These are phyloP conservation scores for Thinocorus orbignyianus DNA, from an alignment of 2,113 vertebrate genomes.

Conservation along the genomic window DNA sequence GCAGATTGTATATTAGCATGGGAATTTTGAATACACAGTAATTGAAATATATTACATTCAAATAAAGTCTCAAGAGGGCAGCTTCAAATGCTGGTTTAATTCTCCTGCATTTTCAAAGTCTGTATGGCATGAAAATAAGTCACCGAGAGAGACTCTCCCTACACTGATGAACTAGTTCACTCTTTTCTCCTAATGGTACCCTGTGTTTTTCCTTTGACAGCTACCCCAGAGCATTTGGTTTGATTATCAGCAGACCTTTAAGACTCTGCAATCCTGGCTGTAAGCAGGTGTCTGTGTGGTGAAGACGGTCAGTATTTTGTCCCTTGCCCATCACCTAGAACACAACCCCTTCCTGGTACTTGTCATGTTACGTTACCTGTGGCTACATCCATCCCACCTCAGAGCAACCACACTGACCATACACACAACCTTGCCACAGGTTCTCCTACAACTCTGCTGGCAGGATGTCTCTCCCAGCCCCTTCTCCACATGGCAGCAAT, in stretches of 20 bases:
- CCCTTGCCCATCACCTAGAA: background rate
- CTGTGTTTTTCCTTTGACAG: background rate
- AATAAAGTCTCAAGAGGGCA: conserved; percentile 19
- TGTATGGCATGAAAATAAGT: background rate
- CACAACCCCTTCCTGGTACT: background rate
- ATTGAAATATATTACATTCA: conserved; percentile 19
- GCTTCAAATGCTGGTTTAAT: conserved; percentile 17
- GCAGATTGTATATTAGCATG: conserved; percentile 31
- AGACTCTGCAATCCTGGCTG: background rate
- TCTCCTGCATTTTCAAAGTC: background rate
- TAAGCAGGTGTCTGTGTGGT: background rate
- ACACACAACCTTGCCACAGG: background rate
- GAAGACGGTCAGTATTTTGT: background rate
- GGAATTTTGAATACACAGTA: conserved; percentile 55
- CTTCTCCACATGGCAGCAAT: background rate
- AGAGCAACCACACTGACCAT: fast-evolving
- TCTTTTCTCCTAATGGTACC: background rate
- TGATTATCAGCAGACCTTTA: background rate
- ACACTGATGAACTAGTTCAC: background rate
- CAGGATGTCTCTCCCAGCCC: background rate
- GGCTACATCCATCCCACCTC: background rate
- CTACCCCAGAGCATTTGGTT: background rate
- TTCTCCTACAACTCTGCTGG: background rate
- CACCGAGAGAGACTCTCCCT: background rate
- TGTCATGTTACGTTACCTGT: background rate